Evolutionary conservation across 2,797 vertebrate genomes (phyloP).

Genomic region (Myotis daubentonii): DNA sequence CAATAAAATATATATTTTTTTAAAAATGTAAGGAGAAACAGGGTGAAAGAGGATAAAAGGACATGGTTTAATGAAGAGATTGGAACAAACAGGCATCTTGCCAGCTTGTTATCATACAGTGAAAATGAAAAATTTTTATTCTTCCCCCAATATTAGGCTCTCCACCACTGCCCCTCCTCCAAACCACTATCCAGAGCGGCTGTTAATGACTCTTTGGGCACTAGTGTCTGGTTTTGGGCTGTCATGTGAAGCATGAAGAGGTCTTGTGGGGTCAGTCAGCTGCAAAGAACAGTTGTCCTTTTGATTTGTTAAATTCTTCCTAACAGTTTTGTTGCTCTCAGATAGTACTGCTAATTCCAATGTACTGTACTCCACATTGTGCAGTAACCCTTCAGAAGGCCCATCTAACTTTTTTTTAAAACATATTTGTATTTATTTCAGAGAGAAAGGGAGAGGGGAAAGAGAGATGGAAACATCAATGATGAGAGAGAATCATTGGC

Average conservation of each 20-base stretch:
- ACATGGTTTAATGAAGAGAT: neutral
- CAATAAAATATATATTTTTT: too few relatives aligned
- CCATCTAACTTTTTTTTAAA: neutral
- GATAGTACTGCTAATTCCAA: neutral
- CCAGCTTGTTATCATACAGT: neutral
- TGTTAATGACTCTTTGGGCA: neutral
- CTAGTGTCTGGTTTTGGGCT: neutral
- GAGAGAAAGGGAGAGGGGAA: too few relatives aligned
- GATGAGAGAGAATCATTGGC: too few relatives aligned
- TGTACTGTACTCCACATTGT: neutral
- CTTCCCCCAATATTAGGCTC: neutral
- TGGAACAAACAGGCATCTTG: neutral
- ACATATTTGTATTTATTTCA: too few relatives aligned
- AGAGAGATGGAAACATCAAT: too few relatives aligned
- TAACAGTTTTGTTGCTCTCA: neutral
- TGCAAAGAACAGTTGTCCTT: constrained; percentile 41
- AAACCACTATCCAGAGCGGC: neutral
- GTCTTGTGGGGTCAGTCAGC: neutral
- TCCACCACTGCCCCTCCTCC: neutral
- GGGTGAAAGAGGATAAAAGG: neutral
- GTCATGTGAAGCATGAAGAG: neutral
- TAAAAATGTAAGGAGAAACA: neutral
- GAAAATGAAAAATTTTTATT: neutral
- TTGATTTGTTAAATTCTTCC: neutral
- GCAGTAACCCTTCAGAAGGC: neutral